These are phyloP conservation scores for Lerema accius DNA, from an alignment of 1,140 invertebrate genomes.

Conservation along the genomic window DNA sequence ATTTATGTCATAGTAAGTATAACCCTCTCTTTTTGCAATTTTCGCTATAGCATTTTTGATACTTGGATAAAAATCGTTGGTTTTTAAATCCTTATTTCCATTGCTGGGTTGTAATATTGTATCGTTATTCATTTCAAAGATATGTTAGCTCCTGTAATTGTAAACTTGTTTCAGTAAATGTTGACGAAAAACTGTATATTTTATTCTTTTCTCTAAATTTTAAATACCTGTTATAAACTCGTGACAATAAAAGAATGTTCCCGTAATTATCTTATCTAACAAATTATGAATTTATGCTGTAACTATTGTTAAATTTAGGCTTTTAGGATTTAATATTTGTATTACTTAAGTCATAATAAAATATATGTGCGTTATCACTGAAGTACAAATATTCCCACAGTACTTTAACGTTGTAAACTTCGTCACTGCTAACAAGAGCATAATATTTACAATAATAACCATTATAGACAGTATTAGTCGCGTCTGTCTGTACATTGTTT, in stretches of 20 bases:
- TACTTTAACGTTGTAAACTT: background rate
- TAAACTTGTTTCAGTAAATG: too few relatives aligned
- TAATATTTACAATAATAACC: background rate
- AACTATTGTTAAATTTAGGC: too few relatives aligned
- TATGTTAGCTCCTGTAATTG: too few relatives aligned
- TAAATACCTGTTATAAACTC: too few relatives aligned
- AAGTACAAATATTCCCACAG: background rate
- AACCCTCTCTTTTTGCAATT: conserved; percentile 47
- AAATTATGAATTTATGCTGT: too few relatives aligned
- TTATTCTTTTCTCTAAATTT: too few relatives aligned
- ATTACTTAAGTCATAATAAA: background rate
- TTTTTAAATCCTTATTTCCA: background rate
- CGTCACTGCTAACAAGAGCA: background rate
- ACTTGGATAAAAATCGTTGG: conserved; percentile 14
- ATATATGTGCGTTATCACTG: background rate
- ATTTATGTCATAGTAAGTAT: conserved; percentile 33
- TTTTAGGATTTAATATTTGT: background rate
- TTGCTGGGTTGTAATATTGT: conserved; percentile 17
- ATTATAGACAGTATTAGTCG: background rate
- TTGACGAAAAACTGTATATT: too few relatives aligned
- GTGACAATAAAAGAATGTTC: too few relatives aligned
- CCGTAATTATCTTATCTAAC: background rate
- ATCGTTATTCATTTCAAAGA: background rate
- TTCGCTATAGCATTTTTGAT: conserved; percentile 33
- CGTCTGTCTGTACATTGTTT: too few relatives aligned